Conservation (phyloP, 2,888 invertebrate species). For the Cephus sareptanus region DNA sequence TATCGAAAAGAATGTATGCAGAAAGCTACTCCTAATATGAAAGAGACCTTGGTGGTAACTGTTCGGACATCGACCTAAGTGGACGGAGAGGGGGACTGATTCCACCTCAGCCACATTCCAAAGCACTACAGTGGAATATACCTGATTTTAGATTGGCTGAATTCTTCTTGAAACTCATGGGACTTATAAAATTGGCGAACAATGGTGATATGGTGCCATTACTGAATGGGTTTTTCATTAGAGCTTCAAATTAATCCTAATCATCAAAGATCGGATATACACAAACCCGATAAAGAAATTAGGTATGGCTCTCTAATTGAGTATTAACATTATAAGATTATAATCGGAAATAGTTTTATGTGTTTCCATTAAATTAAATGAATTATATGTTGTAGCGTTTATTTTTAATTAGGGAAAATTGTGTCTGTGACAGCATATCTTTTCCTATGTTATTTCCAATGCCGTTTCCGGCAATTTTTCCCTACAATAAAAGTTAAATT, state of each 20-base stretch:
- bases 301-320: not conserved
- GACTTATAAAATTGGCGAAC: not conserved
- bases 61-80: slow-evolving; percentile 40
- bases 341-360: no score
- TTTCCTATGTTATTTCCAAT: no score
- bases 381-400: no score
- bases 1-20: not conserved
- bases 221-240: not conserved
- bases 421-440: no score
- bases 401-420: no score
- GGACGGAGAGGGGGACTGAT: slow-evolving; percentile 35
- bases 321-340: no score
- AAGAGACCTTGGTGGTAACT: slow-evolving; percentile 36
- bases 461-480: no score
- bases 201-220: not conserved
- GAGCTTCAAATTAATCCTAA: not conserved
- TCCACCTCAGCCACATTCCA: slow-evolving; percentile 47
- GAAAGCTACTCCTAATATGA: slow-evolving; percentile 26
- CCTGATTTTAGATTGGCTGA: slow-evolving; percentile 32
- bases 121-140: slow-evolving; percentile 35
- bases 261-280: not conserved
- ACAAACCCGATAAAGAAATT: not conserved
- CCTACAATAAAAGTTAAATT: not conserved
- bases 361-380: no score
- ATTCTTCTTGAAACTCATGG: slow-evolving; percentile 24